Evolutionary conservation across 2,888 invertebrate genomes (phyloP), one percentile per base, ranked within the genome.

Genomic region (Caenorhabditis uteleia): DNA sequence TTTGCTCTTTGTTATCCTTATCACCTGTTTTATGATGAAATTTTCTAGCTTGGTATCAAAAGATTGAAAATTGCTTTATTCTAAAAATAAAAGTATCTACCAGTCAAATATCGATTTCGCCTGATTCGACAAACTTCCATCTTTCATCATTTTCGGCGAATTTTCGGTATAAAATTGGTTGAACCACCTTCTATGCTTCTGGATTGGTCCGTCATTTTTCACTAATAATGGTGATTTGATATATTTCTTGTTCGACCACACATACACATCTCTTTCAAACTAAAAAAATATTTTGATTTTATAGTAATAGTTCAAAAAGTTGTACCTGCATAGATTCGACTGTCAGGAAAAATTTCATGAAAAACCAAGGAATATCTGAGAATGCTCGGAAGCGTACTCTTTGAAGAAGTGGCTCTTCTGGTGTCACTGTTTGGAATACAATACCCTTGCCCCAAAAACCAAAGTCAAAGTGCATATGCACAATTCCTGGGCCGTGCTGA

Each of bases 241-340:
- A 83, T 88, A 93, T 10, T 87, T 87, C 80, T 93, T 93, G 84
- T 89, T 89, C 83, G 92, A 92, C 93, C 93, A 93, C 4, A 93
- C 89, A 65, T 87, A 87, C 0, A 93, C 88, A 83, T 93, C 93
- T 0, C 93, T 87, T 83, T 91, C 89, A 77, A 93, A 89, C 91
- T 91, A 85, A 10, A 85, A 86, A 8, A 12, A 1, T 8, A 25
- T 12, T 21, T 31, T 20, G 18, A 12, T 26, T 8, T 21, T 6
- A 39, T 8, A 21, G 23, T 14, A 12, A 42, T 42, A n/a, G 14
- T 21, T 10, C 16, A 25, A 14, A 34, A 50, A 43, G n/a, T 34
- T n/a, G 34, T 69, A 86, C 86, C 84, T 85, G 85, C 36, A 84
- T 70, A 2, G 86, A 84, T 84, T 93, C 92, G 0, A 88, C 89